phyloP scores from a whole-genome alignment of 1,140 invertebrate species.

The Periplaneta americana region DNA sequence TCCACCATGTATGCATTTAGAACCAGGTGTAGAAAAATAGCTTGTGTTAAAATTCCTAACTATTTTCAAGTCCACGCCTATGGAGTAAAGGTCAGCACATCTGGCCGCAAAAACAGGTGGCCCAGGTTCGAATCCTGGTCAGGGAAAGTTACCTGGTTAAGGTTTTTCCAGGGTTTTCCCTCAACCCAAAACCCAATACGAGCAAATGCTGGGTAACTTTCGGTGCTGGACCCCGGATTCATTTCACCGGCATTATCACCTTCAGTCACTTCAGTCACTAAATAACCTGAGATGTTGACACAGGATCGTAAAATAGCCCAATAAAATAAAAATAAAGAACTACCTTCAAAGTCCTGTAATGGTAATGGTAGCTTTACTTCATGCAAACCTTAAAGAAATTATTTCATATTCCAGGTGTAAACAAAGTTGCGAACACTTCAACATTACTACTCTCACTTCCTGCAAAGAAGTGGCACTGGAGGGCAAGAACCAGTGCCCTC shows the following conservation, averaged over 20 bases:
- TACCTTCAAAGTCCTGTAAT: not conserved
- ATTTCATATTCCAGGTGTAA: conserved; percentile 28
- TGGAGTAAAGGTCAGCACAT: too few relatives aligned
- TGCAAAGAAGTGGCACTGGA: conserved; percentile 77
- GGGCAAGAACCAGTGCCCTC: conserved; percentile 60
- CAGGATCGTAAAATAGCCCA: not conserved
- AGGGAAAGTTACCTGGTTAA: too few relatives aligned
- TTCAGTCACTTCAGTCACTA: not conserved
- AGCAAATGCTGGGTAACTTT: not conserved
- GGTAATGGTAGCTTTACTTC: not conserved
- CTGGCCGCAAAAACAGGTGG: too few relatives aligned
- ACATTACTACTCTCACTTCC: conserved; percentile 46
- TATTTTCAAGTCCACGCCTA: too few relatives aligned
- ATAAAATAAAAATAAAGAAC: not conserved
- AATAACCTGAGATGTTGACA: not conserved
- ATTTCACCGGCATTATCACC: not conserved
- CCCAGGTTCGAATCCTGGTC: too few relatives aligned
- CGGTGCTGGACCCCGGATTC: too few relatives aligned
- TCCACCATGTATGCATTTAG: too few relatives aligned
- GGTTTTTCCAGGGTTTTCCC: not conserved
- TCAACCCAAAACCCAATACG: not conserved
- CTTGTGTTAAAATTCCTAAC: too few relatives aligned
- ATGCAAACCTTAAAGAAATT: not conserved
- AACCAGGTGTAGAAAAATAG: too few relatives aligned
- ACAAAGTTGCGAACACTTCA: conserved; percentile 29